These are phyloP conservation scores for Mystacides longicornis DNA, from an alignment of 2,888 invertebrate genomes.

Conservation along the genomic window DNA sequence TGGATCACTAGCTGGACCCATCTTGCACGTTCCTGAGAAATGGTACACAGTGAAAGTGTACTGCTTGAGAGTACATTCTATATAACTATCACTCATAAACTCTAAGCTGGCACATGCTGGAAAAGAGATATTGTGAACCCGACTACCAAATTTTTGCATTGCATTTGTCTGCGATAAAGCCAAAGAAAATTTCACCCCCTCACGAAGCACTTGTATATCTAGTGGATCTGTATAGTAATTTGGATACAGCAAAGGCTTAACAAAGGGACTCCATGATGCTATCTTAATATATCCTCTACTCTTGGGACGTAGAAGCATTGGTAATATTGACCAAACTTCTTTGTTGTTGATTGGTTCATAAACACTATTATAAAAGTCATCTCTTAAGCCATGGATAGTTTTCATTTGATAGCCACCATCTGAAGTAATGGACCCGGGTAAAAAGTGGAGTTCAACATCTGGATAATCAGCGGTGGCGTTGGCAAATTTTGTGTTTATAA, in stretches of 20 bases:
- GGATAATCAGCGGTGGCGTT: conserved; percentile 51
- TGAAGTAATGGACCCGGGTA: not conserved
- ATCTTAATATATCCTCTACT: conserved; percentile 50
- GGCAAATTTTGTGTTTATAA: conserved; percentile 54
- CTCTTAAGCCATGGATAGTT: conserved; percentile 56
- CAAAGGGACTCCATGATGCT: conserved; percentile 43
- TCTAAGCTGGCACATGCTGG: conserved; percentile 20
- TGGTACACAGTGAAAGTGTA: conserved; percentile 52
- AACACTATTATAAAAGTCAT: conserved; percentile 60
- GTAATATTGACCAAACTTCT: conserved; percentile 29
- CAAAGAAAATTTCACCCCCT: conserved; percentile 32
- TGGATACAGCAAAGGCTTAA: conserved; percentile 49
- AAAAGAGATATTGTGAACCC: conserved; percentile 11
- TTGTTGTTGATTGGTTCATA: conserved; percentile 57
- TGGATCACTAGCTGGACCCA: conserved; percentile 46
- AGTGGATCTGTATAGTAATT: conserved; percentile 48
- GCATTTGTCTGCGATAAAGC: conserved; percentile 29
- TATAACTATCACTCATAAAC: conserved; percentile 42
- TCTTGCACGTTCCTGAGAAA: conserved; percentile 57
- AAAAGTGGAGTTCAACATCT: conserved; percentile 31
- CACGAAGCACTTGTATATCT: conserved; percentile 41
- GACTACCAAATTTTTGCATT: conserved; percentile 12
- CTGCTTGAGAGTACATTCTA: conserved; percentile 38
- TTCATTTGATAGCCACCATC: conserved; percentile 58
- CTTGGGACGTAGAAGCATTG: conserved; percentile 36